These are phyloP conservation scores for Xenotilapia flavipinnis DNA, from an alignment of 2,113 vertebrate species.

Conservation along the genomic window DNA sequence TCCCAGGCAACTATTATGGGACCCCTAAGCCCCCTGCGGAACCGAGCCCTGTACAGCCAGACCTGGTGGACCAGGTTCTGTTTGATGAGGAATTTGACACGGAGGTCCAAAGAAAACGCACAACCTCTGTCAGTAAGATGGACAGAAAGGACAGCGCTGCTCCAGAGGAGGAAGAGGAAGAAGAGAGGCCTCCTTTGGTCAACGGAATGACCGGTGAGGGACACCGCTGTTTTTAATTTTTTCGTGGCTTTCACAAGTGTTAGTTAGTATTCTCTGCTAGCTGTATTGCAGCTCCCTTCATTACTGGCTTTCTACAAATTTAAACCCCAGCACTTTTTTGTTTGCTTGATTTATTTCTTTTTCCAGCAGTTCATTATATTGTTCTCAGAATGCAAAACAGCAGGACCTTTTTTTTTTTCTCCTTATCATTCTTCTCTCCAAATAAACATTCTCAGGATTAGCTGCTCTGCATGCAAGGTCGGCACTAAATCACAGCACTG, in stretches of 20 bases:
- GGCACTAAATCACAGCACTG: slow-evolving; percentile 8
- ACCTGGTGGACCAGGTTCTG: slow-evolving; percentile 93
- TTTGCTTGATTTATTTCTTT: background rate
- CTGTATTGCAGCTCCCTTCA: background rate
- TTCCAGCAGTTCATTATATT: background rate
- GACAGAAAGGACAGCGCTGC: slow-evolving; percentile 90
- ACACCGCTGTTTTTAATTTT: background rate
- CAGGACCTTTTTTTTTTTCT: background rate
- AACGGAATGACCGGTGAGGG: slow-evolving; percentile 84
- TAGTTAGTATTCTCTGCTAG: background rate
- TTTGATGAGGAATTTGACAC: slow-evolving; percentile 95
- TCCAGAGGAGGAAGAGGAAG: slow-evolving; percentile 95
- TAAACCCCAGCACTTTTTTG: background rate
- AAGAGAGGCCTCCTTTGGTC: slow-evolving; percentile 83
- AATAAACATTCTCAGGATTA: slow-evolving; percentile 20
- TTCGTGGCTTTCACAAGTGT: background rate
- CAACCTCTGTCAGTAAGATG: slow-evolving; percentile 97
- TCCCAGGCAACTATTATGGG: slow-evolving; percentile 92
- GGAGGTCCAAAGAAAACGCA: slow-evolving; percentile 91
- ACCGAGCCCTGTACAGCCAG: slow-evolving; percentile 91
- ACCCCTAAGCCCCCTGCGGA: slow-evolving; percentile 95
- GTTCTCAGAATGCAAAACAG: background rate
- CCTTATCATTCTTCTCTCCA: background rate
- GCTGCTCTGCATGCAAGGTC: slow-evolving; percentile 15
- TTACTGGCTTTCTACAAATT: background rate